Conservation (phyloP, 2,113 vertebrate species). For the Zosterops pallidus region DNA sequence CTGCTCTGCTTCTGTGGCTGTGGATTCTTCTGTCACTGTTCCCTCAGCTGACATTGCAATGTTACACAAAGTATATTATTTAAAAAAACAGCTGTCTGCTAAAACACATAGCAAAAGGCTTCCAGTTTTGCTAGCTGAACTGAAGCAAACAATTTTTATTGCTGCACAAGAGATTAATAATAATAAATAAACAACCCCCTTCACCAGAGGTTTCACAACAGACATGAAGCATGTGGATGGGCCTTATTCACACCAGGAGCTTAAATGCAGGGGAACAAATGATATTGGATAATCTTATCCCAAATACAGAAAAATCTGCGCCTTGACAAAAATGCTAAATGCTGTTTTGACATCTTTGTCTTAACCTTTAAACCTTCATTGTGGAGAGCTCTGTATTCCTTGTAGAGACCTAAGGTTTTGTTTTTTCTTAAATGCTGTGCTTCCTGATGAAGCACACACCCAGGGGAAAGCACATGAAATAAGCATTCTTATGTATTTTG, state of each 20-base stretch:
- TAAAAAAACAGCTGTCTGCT: background rate
- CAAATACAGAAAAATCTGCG: background rate
- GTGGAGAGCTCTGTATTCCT: background rate
- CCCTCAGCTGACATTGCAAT: background rate
- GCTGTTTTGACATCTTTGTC: background rate
- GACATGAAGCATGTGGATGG: background rate
- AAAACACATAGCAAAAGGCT: conserved; percentile 13
- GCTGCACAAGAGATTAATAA: background rate
- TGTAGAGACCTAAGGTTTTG: background rate
- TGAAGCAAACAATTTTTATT: background rate
- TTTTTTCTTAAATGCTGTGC: background rate
- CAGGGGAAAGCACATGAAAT: background rate
- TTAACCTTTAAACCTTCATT: background rate
- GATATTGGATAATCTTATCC: background rate
- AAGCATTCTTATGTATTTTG: background rate
- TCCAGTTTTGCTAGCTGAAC: conserved; percentile 10
- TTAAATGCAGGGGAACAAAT: background rate
- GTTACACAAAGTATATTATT: background rate
- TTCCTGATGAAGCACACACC: background rate
- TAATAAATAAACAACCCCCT: background rate
- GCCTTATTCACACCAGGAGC: background rate
- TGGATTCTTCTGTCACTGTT: background rate
- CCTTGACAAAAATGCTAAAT: background rate
- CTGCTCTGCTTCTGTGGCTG: background rate
- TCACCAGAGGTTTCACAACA: background rate